Base-by-base conservation (phyloP, 2,888 invertebrate species). In the Amitus sp. region DNA sequence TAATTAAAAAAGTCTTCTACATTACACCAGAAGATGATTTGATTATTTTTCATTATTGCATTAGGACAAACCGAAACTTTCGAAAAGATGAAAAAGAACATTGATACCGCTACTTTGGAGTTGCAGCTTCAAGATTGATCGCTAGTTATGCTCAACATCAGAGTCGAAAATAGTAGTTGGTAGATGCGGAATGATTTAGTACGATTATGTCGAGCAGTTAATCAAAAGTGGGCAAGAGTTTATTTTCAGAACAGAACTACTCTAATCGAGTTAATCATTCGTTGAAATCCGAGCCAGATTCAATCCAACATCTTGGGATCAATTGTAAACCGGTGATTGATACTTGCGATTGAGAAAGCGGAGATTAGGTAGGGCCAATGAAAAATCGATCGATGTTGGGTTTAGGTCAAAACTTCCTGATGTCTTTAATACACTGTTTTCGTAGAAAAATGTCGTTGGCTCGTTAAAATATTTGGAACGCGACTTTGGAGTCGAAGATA, bases 401-500 rank as follows among this genome's bases (percentile, higher is more conserved):
- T n/a, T n/a, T n/a, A n/a, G n/a, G n/a, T n/a, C n/a, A n/a, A n/a
- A n/a, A n/a, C n/a, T n/a, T n/a, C n/a, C n/a, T n/a, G n/a, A n/a
- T n/a, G n/a, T n/a, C n/a, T n/a, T n/a, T n/a, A n/a, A n/a, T n/a
- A 28, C 30, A 34, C 20, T 34, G 48, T 37, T 13, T 48, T 37
- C 23, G 18, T 48, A 10, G 49, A 42, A 23, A 23, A 23, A 7
- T 23, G 23, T 34, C 34, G n/a, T 42, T 18, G 47, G 30, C 39
- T 19, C 52, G 49, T 28, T 49, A 57, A 56, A 62, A 62, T 62
- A 45, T 23, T 23, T 57, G 50, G 57, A 62, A 34, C 62, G 51
- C 18, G 46, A 54, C 47, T 42, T 53, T 39, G 40, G 19, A 54
- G 54, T 62, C 54, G 54, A 51, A 62, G 56, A 62, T 62, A 62